These are phyloP conservation scores for Andrena bicolor DNA, from an alignment of 2,888 invertebrate species.

Conservation along the genomic window DNA sequence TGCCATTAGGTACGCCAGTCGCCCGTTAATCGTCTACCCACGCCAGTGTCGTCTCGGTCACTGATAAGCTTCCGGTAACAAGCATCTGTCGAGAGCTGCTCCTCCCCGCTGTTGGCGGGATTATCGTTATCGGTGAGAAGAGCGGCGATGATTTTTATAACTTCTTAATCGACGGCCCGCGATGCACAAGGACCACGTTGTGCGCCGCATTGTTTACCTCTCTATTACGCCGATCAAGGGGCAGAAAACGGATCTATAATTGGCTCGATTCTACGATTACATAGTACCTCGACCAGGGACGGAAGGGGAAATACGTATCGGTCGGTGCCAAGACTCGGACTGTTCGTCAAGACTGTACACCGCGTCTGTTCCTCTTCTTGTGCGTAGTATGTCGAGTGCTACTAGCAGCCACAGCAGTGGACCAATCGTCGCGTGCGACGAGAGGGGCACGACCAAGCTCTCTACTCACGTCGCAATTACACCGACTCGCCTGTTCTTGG, in stretches of 20 bases:
- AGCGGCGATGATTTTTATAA: background rate
- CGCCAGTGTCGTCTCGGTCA: background rate
- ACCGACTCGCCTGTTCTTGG: conserved; percentile 32
- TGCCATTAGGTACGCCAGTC: background rate
- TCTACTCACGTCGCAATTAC: conserved; percentile 65
- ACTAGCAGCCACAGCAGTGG: conserved; percentile 51
- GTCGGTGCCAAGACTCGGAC: conserved; percentile 42
- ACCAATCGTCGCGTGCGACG: conserved; percentile 77
- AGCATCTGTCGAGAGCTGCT: conserved; percentile 20
- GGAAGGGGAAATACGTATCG: conserved; percentile 16
- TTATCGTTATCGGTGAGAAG: background rate
- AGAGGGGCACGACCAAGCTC: conserved; percentile 76
- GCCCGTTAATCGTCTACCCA: conserved; percentile 16
- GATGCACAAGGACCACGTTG: background rate
- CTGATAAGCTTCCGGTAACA: conserved; percentile 43
- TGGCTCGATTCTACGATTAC: conserved; percentile 33
- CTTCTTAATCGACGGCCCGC: background rate
- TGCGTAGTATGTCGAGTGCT: conserved; percentile 74
- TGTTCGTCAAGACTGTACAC: conserved; percentile 76
- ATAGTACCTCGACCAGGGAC: conserved; percentile 12
- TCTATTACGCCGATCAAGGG: background rate
- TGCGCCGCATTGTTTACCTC: conserved; percentile 10
- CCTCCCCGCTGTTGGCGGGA: background rate
- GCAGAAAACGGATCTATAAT: conserved; percentile 40
- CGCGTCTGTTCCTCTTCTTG: conserved; percentile 62